Percentiles rank a stretch among this genome's conserved stretches.
Evolutionary conservation across 2,888 invertebrate genomes (phyloP).

Genomic region (Campoplex nolae): DNA sequence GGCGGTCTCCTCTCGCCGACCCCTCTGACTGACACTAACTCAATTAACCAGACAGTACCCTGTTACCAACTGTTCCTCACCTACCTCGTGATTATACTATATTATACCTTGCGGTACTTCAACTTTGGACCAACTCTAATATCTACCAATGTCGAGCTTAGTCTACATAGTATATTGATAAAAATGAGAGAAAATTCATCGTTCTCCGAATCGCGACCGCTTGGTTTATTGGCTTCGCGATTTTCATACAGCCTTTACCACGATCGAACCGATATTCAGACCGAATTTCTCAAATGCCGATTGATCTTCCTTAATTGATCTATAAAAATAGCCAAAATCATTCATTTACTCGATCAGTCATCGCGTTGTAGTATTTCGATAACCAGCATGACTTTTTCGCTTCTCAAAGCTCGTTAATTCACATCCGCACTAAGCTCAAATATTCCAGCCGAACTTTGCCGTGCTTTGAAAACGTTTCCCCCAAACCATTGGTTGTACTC

Average conservation of each 20-base stretch:
- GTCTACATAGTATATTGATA: background rate
- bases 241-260: conserved; percentile 22
- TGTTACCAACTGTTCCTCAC: conserved; percentile 39
- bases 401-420: background rate
- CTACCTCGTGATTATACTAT: conserved; percentile 60
- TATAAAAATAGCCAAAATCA: too few relatives aligned
- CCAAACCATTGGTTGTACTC: background rate
- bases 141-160: conserved; percentile 10
- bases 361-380: background rate
- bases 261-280: background rate
- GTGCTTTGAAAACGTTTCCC: background rate
- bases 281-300: background rate
- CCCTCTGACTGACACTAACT: conserved; percentile 57
- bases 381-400: background rate
- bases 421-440: background rate
- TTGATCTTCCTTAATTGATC: too few relatives aligned
- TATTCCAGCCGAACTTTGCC: background rate
- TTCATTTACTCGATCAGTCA: background rate
- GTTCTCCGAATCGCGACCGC: conserved; percentile 22
- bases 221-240: conserved; percentile 10
- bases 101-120: conserved; percentile 58
- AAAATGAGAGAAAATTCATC: conserved; percentile 44
- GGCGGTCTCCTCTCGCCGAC: conserved; percentile 29
- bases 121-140: conserved; percentile 52
- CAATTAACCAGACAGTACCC: conserved; percentile 64